Evolutionary conservation across 2,888 invertebrate species (phyloP), one percentile per base, ranked within the genome.

Genomic region (Oxytorus armatus): DNA sequence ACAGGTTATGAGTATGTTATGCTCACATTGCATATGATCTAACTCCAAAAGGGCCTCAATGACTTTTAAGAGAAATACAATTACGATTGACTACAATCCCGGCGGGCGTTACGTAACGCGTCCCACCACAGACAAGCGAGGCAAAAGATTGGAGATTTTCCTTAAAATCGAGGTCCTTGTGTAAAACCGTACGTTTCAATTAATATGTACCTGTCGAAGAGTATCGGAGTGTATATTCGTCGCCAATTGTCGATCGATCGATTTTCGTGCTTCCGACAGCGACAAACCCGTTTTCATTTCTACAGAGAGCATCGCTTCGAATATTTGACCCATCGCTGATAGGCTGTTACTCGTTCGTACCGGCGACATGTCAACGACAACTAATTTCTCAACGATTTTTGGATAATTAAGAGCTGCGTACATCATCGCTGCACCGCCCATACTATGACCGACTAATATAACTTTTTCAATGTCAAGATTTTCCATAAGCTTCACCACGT

Each of bases 401-500:
- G 95, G 95, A 92, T 95, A 93, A 90, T 94, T 93, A 63, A 98
- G 93, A 47, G 98, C 96, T 70, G 97, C 93, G 70, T 95, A 94
- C 98, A 98, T 98, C 87, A 96, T 96, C 5, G 97, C 94, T 81
- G 97, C 95, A n/a, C 98, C 99, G 18, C 98, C 98, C 98, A 99
- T 98, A 85, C 98, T 98, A 91, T 99, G 98, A 0, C 98, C 98
- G 86, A 99, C 91, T 16, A 97, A 88, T 3, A 95, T 93, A 0
- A 95, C 94, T 90, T 95, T 95, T 0, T 93, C 89, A 53, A 97
- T 92, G 16, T 94, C 92, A 53, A 95, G 90, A 82, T 95, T 94
- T 84, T 94, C 93, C 79, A 96, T 92, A 47, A 97, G 93, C 49
- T 93, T 92, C 8, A 94, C 90, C 3, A 98, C 88, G 92, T 99